Base-by-base conservation (phyloP, 2,888 invertebrate genomes). In the Coenonympha glycerion region DNA sequence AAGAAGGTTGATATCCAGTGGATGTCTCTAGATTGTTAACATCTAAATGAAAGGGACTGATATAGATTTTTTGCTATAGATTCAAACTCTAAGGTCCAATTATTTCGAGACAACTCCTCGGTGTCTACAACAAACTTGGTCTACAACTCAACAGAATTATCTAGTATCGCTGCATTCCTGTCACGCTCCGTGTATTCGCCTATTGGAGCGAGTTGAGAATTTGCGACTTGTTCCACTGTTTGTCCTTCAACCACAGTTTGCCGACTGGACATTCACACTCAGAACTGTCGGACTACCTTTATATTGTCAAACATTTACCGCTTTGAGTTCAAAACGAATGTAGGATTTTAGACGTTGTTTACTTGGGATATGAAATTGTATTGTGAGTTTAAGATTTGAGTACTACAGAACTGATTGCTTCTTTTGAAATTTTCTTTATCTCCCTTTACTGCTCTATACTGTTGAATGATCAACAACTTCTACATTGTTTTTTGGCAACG, bases 161-260 rank as follows among this genome's bases (percentile, higher is more conserved):
- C 40, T 50, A 39, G 15, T 45, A 31, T 42, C 30, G 37, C 44
- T 28, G 47, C 24, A 54, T 50, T 53, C 52, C 15, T 24, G 50
- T 55, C 55, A 50, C 52, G 49, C 22, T 28, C 31, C 41, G 47
- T 34, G 47, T 46, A 36, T 42, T 51, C 42, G n/a, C n/a, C n/a
- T n/a, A n/a, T n/a, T n/a, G n/a, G 51, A 28, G 22, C 40, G 47
- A 50, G 42, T 57, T 56, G 45, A 13, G 34, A 56, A 53, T 52
- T 52, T 52, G 31, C 52, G 55, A 53, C 47, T 56, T 47, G 26
- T 49, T 52, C 19, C 30, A 37, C 30, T 56, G 51, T 56, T 56
- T 55, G 49, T 47, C 44, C 42, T 28, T 37, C 33, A 39, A 34
- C 34, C 31, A 26, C 26, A 36, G 49, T 47, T 52, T 52, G 36